Evolutionary conservation across 2,113 vertebrate genomes (phyloP), one percentile per base, ranked within the genome.

Genomic region (Cricetomys ansorgei): DNA sequence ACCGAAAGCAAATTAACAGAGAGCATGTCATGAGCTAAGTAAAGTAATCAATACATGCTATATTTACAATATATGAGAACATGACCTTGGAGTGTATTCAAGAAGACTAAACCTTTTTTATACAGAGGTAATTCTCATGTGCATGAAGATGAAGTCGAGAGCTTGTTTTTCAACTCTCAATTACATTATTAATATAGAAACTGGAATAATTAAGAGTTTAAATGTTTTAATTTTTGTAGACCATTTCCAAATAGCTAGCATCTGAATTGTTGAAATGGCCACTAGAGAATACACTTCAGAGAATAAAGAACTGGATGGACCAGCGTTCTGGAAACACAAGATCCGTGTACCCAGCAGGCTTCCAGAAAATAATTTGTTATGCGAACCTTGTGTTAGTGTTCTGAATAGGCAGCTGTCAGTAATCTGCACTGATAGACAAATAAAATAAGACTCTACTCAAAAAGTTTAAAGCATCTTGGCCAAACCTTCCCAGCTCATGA

Each of bases 1-100:
- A 27, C 83, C 91, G 77, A 93, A 93, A 87, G 50, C 72, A 89
- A 84, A 86, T 92, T 69, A 91, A 81, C 91, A 92, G 85, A 86
- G 17, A 69, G 6, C 31, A 31, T 43, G 12, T 13, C 91, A 77
- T 29, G 37, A 91, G 2, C 3, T 73, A 57, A 91, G 45, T 65
- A 91, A 57, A 91, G 45, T 65, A 91, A 83, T 81, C 86, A 55
- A 70, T 69, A 72, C 7, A 27, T 48, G 75, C 75, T 69, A 23
- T 91, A 23, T 50, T 95, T 85, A 50, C 31, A 80, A 1, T 29
- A 3, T 45, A 12, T 84, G 73, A 70, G 64, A 94, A 89, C 45
- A 27, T 93, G 87, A 53, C 67, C 25, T 75, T 7, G 15, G 48
- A 59, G 19, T 92, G 1, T 70, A 84, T 72, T 45, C 40, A 86